These are phyloP conservation scores for Apteryx owenii DNA, from an alignment of 2,113 vertebrate species.

Conservation along the genomic window DNA sequence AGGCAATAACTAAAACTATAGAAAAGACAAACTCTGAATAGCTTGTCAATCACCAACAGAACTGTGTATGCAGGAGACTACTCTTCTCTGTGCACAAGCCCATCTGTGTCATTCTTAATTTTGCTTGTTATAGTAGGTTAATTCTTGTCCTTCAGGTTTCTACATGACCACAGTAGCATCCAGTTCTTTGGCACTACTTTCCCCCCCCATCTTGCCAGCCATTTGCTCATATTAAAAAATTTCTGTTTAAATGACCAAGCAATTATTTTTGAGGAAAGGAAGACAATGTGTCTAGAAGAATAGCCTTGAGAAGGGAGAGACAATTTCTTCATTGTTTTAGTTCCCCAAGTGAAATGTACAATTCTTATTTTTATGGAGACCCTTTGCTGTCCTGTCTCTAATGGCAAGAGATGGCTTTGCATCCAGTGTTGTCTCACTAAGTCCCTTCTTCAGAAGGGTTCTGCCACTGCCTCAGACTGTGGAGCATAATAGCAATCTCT, in stretches of 20 bases:
- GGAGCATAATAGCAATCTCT: neutral
- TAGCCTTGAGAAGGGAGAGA: neutral
- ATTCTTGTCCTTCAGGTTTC: conserved; percentile 30
- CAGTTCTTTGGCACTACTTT: neutral
- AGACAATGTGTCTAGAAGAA: neutral
- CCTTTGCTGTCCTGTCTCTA: neutral
- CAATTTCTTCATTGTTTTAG: neutral
- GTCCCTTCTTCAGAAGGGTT: neutral
- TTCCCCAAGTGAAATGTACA: neutral
- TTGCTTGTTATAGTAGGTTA: conserved; percentile 25
- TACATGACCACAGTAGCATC: neutral
- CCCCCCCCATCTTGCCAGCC: neutral
- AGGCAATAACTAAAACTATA: neutral
- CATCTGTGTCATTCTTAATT: conserved; percentile 53
- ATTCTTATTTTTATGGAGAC: neutral
- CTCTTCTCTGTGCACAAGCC: conserved; percentile 18
- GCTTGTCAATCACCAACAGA: neutral
- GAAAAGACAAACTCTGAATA: conserved; percentile 13
- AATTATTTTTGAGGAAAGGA: too few species aligned
- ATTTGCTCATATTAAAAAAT: neutral
- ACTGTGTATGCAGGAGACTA: neutral
- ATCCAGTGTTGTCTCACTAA: neutral
- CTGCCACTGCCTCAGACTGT: neutral
- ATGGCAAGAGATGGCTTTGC: neutral
- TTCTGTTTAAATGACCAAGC: neutral